Base-by-base conservation (phyloP, 2,113 vertebrate species). In the Ammospiza nelsoni region DNA sequence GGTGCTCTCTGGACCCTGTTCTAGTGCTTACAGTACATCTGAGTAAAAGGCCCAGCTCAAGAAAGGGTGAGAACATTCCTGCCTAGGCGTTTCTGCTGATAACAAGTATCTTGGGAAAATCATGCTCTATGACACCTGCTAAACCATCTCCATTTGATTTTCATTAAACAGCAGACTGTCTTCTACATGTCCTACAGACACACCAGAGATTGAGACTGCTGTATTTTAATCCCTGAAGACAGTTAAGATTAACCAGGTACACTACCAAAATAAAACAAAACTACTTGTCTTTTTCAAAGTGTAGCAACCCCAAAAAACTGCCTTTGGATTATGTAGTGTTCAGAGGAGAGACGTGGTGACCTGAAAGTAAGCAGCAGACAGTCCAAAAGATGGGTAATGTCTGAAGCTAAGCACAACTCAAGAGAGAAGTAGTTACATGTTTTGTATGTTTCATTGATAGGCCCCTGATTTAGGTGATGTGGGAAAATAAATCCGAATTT, bases 401-500 rank as follows among this genome's bases (percentile, higher is more conserved):
- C 88, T 84, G 41, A 84, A 86, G 43, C 23, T 9, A 90, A 67
- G 33, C 15, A 63, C 29, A 46, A 58, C 72, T 87, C 23, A 80
- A 67, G 90, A 75, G 20, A 93, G 35, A 83, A 33, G 28, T 51
- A 41, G 72, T 37, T 35, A 2, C 21, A 29, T 62, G 31, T 62
- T 27, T 21, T 62, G 9, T 28, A 59, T 72, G 31, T 65, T 94
- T 96, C 91, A 71, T 61, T 91, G 59, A 25, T 84, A 94, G 61
- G 31, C 57, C 96, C 33, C 81, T 88, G 69, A 91, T n/a, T 61
- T 89, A 91, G 63, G 76, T 83, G 41, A 25, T 91, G 83, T 76
- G 67, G 79, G 67, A 97, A 96, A 89, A 79, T 79, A 91, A 88
- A 92, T 91, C 44, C 92, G 68, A 93, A 95, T 95, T 96, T 95